Evolutionary conservation across 2,113 vertebrate genomes (phyloP), one percentile per base, ranked within the genome.

Genomic region (Leuciscus idus): DNA sequence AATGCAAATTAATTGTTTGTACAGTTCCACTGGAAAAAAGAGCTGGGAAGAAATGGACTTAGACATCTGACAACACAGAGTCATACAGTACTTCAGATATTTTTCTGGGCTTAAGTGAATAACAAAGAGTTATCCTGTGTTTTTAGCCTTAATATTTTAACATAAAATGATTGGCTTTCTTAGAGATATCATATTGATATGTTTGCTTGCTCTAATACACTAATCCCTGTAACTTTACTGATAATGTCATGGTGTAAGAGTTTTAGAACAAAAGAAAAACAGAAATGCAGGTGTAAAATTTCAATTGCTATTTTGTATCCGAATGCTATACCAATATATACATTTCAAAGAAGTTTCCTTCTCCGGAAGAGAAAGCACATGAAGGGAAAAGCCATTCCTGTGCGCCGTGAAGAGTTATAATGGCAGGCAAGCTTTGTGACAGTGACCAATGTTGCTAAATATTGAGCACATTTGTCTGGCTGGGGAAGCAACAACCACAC

Each of bases 401-500:
- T 52, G 17, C 6, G 1, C 64, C 15, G 43, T 12, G 19, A 55
- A 52, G 46, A 52, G 26, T 68, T 50, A 82, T 66, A 48, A 66
- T 81, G 79, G 61, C 43, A 70, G 62, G 46, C 26, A 68, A 82
- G 79, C 79, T 28, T 46, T 81, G 79, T 82, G 46, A 70, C 80
- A 82, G 80, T 82, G 80, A 82, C 62, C 80, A 82, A 82, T 82
- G 62, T 52, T 4, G 26, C 62, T 70, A 70, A 82, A 82, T 82
- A 82, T 82, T 70, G 80, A 82, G 28, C 62, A 70, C 62, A 70
- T 82, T 82, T 82, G 62, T 82, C 46, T 82, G 26, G 62, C 28
- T 36, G 43, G 62, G 80, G 46, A 70, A 23, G 46, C 62, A 50
- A 82, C 43, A 81, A 66, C 46, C 80, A 68, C 61, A 5, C 62